These are phyloP conservation scores for Zaprionus tsacasi DNA, from an alignment of 1,140 invertebrate genomes.

Conservation along the genomic window DNA sequence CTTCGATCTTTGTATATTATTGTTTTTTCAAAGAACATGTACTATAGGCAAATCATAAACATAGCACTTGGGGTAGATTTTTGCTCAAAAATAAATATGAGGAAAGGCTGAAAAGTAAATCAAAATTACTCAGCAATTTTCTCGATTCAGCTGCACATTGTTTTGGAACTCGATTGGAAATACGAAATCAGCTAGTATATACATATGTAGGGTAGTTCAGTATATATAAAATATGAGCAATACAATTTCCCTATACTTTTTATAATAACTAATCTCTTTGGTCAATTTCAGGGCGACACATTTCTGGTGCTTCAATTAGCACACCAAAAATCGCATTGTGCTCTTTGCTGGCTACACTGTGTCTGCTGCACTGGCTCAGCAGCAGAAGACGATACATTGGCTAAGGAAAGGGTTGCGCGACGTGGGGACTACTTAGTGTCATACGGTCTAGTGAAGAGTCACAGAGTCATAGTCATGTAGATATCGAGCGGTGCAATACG, in stretches of 20 bases:
- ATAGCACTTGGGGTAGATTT: constrained; percentile 44
- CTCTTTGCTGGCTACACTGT: constrained; percentile 20
- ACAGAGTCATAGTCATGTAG: constrained; percentile 72
- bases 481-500: constrained; percentile 19
- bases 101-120: constrained; percentile 41
- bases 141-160: constrained; percentile 22
- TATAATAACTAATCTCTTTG: neutral
- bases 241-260: no score
- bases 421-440: constrained; percentile 12
- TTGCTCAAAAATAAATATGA: constrained; percentile 62
- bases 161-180: neutral
- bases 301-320: constrained; percentile 52
- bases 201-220: neutral
- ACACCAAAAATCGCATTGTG: constrained; percentile 45
- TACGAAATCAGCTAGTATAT: neutral
- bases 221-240: neutral
- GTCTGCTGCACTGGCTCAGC: constrained; percentile 31
- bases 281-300: constrained; percentile 68
- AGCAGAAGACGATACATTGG: constrained; percentile 25
- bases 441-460: constrained; percentile 41
- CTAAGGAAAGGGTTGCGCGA: constrained; percentile 19
- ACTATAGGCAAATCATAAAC: constrained; percentile 53
- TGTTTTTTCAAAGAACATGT: constrained; percentile 32
- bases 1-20: constrained; percentile 32
- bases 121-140: constrained; percentile 33